Conservation (phyloP, 2,888 invertebrate species). For the Ophioninae sp. region DNA sequence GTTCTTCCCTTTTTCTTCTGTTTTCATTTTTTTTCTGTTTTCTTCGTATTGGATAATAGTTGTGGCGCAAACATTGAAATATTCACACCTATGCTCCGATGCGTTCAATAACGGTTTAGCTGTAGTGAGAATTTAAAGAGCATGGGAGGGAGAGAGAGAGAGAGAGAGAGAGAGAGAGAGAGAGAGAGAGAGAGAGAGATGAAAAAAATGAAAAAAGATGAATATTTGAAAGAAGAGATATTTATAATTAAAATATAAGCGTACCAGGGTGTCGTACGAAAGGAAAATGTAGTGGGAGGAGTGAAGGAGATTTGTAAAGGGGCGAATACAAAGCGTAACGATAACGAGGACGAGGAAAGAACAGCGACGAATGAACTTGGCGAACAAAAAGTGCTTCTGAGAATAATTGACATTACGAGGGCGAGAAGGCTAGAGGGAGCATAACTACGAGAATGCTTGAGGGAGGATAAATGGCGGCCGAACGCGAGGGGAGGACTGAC, state of each 20-base stretch:
- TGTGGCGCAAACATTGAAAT: slow-evolving; percentile 51
- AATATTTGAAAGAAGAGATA: slow-evolving; percentile 72
- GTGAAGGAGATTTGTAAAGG: slow-evolving; percentile 68
- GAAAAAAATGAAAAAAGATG: slow-evolving; percentile 60
- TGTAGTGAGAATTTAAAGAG: slow-evolving; percentile 28
- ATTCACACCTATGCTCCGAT: slow-evolving; percentile 52
- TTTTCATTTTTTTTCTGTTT: slow-evolving; percentile 10
- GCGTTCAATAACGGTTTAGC: slow-evolving; percentile 53
- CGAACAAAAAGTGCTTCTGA: slow-evolving; percentile 15
- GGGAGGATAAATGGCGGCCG: not conserved
- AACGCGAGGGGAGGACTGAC: slow-evolving; percentile 20
- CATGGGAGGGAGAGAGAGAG: not conserved
- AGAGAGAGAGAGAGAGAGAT: not conserved
- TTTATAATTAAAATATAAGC: slow-evolving; percentile 78
- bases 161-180: not conserved
- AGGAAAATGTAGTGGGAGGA: slow-evolving; percentile 59
- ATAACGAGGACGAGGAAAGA: not conserved
- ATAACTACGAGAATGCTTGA: not conserved
- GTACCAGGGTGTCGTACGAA: slow-evolving; percentile 68
- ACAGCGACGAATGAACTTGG: not conserved
- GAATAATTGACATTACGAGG: slow-evolving; percentile 20
- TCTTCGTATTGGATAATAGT: slow-evolving; percentile 36
- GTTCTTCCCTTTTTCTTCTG: not conserved
- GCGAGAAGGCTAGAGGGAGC: not conserved
- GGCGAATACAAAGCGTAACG: not conserved